These are phyloP conservation scores for Sylvia atricapilla DNA, from an alignment of 2,113 vertebrate genomes.

Conservation along the genomic window DNA sequence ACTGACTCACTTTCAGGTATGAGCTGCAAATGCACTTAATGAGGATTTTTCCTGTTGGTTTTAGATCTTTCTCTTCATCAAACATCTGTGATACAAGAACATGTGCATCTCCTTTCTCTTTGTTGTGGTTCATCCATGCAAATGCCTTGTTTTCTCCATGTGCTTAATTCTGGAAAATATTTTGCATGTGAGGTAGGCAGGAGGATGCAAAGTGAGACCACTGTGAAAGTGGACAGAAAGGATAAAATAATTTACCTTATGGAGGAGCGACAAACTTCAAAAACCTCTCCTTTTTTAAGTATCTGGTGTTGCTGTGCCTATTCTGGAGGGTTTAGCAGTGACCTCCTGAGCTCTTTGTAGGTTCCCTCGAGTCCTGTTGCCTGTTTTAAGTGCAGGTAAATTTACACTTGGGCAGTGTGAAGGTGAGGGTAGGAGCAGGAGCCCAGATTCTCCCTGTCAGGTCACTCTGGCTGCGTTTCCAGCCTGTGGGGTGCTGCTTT, in stretches of 20 bases:
- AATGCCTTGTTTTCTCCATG: not conserved
- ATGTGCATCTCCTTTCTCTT: not conserved
- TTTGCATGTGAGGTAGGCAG: not conserved
- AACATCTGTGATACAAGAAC: rapidly evolving
- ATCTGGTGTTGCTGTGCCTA: not conserved
- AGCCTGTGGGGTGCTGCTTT: not conserved
- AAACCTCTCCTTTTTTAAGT: not conserved
- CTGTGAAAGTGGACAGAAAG: not conserved
- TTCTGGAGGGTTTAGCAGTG: not conserved
- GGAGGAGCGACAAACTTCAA: not conserved
- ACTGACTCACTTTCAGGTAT: not conserved
- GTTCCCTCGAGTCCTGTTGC: not conserved
- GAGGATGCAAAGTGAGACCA: not conserved
- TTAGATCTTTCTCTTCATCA: not conserved
- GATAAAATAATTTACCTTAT: not conserved
- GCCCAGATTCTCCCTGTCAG: not conserved
- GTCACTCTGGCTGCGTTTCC: not conserved
- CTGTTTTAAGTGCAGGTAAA: not conserved
- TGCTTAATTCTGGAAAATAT: not conserved
- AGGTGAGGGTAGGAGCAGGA: not conserved
- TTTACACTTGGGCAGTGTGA: not conserved
- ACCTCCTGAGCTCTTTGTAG: not conserved
- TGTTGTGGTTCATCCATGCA: not conserved
- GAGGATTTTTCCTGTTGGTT: not conserved
- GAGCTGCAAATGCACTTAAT: not conserved